These are phyloP conservation scores for Sepioteuthis lessoniana DNA, from an alignment of 2,888 invertebrate genomes.

Conservation along the genomic window DNA sequence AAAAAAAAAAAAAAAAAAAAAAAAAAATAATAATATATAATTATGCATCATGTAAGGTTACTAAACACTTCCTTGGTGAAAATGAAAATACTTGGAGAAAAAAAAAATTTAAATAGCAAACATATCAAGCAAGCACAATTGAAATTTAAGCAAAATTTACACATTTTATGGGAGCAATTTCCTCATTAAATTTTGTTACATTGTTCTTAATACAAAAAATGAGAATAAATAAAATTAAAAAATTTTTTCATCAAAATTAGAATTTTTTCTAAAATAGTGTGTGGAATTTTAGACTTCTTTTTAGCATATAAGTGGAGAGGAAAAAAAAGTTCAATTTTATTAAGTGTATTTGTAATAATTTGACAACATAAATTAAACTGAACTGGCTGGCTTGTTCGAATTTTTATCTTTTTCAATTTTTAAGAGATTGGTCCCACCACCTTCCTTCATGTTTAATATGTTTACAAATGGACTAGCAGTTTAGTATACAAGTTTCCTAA, in stretches of 20 bases:
- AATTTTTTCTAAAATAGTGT: neutral
- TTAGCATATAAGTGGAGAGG: neutral
- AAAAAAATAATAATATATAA: too few species aligned
- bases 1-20: too few species aligned
- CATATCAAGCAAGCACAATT: neutral
- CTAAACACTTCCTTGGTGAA: too few species aligned
- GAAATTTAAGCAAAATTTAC: neutral
- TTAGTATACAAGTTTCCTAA: neutral
- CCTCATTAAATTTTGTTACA: neutral
- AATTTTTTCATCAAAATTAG: neutral
- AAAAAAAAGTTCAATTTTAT: neutral
- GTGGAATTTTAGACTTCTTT: neutral
- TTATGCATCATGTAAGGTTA: too few species aligned
- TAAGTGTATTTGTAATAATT: neutral
- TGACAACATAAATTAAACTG: neutral
- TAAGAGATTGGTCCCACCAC: neutral
- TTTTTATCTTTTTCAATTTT: neutral
- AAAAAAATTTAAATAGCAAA: neutral
- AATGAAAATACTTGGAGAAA: too few species aligned
- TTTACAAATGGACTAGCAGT: neutral
- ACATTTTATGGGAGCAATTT: neutral
- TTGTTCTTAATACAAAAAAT: neutral
- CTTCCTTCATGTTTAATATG: neutral
- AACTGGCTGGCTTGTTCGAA: neutral
- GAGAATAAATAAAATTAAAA: neutral